Evolutionary conservation across 1,140 invertebrate genomes (phyloP).

Genomic region (Sitophilus oryzae): DNA sequence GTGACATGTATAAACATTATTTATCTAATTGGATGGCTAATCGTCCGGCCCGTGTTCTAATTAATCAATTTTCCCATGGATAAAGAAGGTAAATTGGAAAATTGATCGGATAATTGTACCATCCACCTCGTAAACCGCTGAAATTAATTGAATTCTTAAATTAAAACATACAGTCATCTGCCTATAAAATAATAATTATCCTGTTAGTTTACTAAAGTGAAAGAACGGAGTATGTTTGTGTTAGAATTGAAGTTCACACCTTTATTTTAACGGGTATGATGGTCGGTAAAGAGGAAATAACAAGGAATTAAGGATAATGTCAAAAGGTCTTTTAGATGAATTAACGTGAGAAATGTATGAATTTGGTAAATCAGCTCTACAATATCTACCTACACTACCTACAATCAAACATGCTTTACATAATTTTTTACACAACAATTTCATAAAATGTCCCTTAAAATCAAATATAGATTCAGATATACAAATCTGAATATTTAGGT

Average conservation of each 20-base stretch:
- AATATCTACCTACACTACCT: too few species aligned
- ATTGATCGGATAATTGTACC: slow-evolving; percentile 21
- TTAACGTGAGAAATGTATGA: neutral
- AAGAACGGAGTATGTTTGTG: slow-evolving; percentile 10
- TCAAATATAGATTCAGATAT: too few species aligned
- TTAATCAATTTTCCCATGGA: slow-evolving; percentile 10
- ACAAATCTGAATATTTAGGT: too few species aligned
- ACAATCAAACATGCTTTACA: too few species aligned
- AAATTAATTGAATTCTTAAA: slow-evolving; percentile 8
- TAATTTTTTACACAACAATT: too few species aligned
- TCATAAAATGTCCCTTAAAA: too few species aligned
- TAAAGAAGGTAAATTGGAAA: slow-evolving; percentile 14
- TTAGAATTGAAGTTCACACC: slow-evolving; percentile 6
- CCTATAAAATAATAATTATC: slow-evolving; percentile 20
- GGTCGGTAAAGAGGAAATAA: slow-evolving; percentile 3
- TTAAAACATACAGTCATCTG: slow-evolving; percentile 11
- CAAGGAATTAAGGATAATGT: slow-evolving; percentile 3
- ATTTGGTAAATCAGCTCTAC: too few species aligned
- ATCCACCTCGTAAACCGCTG: slow-evolving; percentile 13
- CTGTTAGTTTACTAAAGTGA: slow-evolving; percentile 12
- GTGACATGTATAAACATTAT: slow-evolving; percentile 25
- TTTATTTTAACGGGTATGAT: slow-evolving; percentile 11
- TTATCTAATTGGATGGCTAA: slow-evolving; percentile 24
- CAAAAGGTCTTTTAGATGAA: slow-evolving; percentile 1
- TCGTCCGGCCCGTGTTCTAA: slow-evolving; percentile 2